Evolutionary conservation across 92 coral and sea anemone genomes (phyloP), one percentile per base, ranked within the genome.

Genomic region (Epizoanthus rinbou): DNA sequence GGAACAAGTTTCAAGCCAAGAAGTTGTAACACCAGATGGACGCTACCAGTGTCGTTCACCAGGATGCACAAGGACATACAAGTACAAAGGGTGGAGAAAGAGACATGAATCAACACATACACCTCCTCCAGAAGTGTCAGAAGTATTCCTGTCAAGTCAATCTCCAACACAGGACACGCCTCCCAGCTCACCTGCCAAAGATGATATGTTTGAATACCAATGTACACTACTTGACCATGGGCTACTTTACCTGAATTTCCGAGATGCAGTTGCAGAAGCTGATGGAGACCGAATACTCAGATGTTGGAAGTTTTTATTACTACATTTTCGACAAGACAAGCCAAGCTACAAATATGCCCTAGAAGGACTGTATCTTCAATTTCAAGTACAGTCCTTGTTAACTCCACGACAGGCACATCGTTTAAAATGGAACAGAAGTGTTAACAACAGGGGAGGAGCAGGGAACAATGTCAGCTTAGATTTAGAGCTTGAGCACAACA

Each of bases 401-500:
- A 78, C 89, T 8, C 89, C 86, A 0, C 14, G 72, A 18, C 67
- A 86, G 16, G 86, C 80, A 15, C 69, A 86, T 23, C 43, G 76
- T 28, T 19, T 79, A n/a, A 52, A 17, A 25, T 86, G 86, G 89
- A 86, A 86, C 83, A 69, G 86, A 15, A 67, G 57, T 31, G 85
- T 84, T 8, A 87, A 87, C 50, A 82, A 52, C 39, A 8, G 64
- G 28, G 66, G 50, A 16, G 86, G 86, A 2, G 64, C 21, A 25
- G 91, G 91, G 19, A 60, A 76, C 8, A 88, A 88, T 22, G 74
- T 88, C 4, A 69, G 80, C 1, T 37, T 88, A 8, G 88, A 88
- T 53, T 76, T 88, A 13, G 91, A 85, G 4, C 73, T 84, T 56
- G 91, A 88, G 39, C 87, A 84, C 64, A 62, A 84, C 56, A 88